These are phyloP conservation scores for Tinea pellionella DNA, from an alignment of 2,888 invertebrate genomes.

Conservation along the genomic window DNA sequence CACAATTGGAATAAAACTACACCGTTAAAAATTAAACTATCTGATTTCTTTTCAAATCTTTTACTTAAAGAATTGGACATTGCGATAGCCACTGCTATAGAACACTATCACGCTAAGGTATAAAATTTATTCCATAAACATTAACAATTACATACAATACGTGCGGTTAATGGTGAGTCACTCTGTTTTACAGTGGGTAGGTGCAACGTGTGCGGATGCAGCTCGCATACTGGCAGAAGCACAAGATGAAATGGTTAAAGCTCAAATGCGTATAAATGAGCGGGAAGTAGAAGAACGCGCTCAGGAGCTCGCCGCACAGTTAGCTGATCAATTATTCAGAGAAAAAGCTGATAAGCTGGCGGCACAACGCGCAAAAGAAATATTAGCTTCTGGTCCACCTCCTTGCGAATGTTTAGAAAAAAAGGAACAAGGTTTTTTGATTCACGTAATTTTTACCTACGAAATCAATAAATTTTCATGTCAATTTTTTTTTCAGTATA, in stretches of 20 bases:
- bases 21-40: conserved; percentile 38
- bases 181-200: conserved; percentile 46
- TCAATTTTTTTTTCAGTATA: not conserved
- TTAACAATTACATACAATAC: too few relatives aligned
- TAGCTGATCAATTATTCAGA: conserved; percentile 44
- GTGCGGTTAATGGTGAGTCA: too few relatives aligned
- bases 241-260: conserved; percentile 16
- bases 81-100: conserved; percentile 53
- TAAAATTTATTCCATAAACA: not conserved
- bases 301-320: conserved; percentile 35
- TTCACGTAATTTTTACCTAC: not conserved
- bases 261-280: conserved; percentile 28
- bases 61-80: conserved; percentile 50
- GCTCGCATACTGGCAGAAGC: conserved; percentile 24
- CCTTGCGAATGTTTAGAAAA: conserved; percentile 27
- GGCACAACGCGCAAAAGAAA: conserved; percentile 31
- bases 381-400: conserved; percentile 29
- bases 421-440: not conserved
- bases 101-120: conserved; percentile 54
- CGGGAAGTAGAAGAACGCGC: conserved; percentile 39
- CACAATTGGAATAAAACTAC: conserved; percentile 51
- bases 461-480: not conserved
- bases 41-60: conserved; percentile 40
- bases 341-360: conserved; percentile 29
- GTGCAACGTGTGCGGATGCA: conserved; percentile 39